phyloP scores from a whole-genome alignment of 2,888 invertebrate species.

The Tinea trinotella region DNA sequence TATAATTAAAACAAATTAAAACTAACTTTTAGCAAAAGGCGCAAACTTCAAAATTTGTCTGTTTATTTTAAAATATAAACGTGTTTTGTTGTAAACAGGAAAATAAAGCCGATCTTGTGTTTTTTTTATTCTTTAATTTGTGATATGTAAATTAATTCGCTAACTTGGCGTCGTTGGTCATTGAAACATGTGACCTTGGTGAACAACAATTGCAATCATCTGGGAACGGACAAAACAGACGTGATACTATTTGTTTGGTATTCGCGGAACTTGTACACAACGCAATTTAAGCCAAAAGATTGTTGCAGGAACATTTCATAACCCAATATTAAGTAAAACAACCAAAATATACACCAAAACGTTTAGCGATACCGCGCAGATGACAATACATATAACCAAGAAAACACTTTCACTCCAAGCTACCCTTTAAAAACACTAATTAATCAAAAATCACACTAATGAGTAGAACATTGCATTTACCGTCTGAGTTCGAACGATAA shows the following conservation, averaged over 20 bases:
- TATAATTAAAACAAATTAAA: no score
- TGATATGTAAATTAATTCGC: constrained; percentile 12
- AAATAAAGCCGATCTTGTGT: constrained; percentile 6
- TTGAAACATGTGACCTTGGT: constrained; percentile 35
- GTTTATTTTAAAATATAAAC: constrained; percentile 1
- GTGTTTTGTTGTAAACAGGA: constrained; percentile 8
- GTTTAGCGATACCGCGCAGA: constrained; percentile 43
- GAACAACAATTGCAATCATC: constrained; percentile 47
- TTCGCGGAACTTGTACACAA: constrained; percentile 21
- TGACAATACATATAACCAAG: constrained; percentile 50
- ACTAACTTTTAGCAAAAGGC: no score
- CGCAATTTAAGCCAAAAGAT: constrained; percentile 31
- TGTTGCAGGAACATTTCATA: constrained; percentile 46
- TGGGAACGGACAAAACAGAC: constrained; percentile 42
- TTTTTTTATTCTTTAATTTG: background rate
- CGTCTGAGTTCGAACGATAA: constrained; percentile 73
- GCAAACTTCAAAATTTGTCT: no score
- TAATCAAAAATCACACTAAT: constrained; percentile 66
- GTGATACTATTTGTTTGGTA: constrained; percentile 1
- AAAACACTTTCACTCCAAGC: constrained; percentile 56
- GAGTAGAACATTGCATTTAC: constrained; percentile 72
- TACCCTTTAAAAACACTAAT: constrained; percentile 60
- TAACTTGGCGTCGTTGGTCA: constrained; percentile 17
- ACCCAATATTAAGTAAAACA: constrained; percentile 40
- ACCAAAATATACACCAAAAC: constrained; percentile 43